Base-by-base conservation (phyloP, 2,113 vertebrate species). In the Corythornis madagascariensis region DNA sequence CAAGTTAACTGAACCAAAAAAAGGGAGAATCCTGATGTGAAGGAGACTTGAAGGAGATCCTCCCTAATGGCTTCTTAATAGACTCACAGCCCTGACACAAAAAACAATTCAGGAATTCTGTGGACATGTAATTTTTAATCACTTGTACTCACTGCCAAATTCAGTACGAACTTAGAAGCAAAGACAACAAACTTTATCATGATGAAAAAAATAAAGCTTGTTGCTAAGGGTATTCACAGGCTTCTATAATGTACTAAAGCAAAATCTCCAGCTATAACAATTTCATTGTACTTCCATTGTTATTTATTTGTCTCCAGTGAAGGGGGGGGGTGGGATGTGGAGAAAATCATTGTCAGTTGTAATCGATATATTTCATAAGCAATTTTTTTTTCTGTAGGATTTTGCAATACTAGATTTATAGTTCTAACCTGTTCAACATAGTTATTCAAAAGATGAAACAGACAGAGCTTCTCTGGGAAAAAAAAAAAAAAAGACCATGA, bases 1-100 rank as follows among this genome's bases (percentile, higher is more conserved):
- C 97, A 97, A 97, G 97, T 97, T 93, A 97, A 98, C 97, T 98
- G 97, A 98, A 98, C 97, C 97, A 98, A 98, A 97, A 97, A 97
- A 97, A 96, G 94, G 97, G 97, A 98, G 97, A 97, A 96, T 97
- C 97, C 96, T 94, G 88, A 96, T 96, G 80, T 97, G 97, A 98
- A 98, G 97, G 98, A 98, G 97, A 98, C 95, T 98, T 98, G 97
- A 98, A 98, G 97, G 98, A 95, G 96, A 97, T 92, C 97, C 97
- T 98, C 97, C 97, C 96, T 98, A 97, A 98, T 98, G 87, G 8
- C 95, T 96, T 97, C 96, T 97, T 98, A 98, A 98, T 97, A 97
- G 97, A 96, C 97, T 97, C 63, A 24, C 93, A 95, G 96, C 53
- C 89, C 92, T 89, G 94, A 97, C 96, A 97, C 83, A 84, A 96